A percentile compares a stretch with the other conserved stretches of the same genome.
Evolutionary conservation across 1,140 invertebrate genomes (phyloP).

Genomic region (Mylabris phalerata): DNA sequence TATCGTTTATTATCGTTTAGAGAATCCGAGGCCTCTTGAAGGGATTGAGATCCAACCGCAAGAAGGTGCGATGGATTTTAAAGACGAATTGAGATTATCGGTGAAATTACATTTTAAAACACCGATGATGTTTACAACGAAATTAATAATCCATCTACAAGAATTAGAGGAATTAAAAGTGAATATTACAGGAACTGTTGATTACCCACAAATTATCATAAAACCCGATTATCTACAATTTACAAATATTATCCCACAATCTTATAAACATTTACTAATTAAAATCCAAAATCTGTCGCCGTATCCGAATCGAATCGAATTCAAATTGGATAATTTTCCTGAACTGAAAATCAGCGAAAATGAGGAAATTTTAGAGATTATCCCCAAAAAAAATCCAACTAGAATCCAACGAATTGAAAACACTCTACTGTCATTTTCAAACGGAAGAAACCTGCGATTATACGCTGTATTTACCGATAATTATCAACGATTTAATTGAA

Average conservation of each 20-base stretch:
- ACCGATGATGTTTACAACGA: not conserved
- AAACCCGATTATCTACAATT: slow-evolving; percentile 22
- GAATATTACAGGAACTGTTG: slow-evolving; percentile 17
- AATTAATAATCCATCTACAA: slow-evolving; percentile 11
- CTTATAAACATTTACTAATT: slow-evolving; percentile 8
- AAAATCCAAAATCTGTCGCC: slow-evolving; percentile 12
- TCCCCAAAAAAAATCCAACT: slow-evolving; percentile 6
- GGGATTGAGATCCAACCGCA: slow-evolving; percentile 18
- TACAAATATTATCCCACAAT: slow-evolving; percentile 19
- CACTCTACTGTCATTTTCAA: slow-evolving; percentile 21
- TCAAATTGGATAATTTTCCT: slow-evolving; percentile 15
- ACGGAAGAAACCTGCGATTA: slow-evolving; percentile 22
- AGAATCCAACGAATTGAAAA: slow-evolving; percentile 8
- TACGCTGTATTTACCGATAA: slow-evolving; percentile 22
- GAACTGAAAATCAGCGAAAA: slow-evolving; percentile 16
- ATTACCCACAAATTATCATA: slow-evolving; percentile 12
- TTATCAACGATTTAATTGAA: slow-evolving; percentile 11
- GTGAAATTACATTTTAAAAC: slow-evolving; percentile 10
- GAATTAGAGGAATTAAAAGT: slow-evolving; percentile 13
- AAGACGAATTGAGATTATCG: slow-evolving; percentile 15
- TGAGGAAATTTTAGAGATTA: slow-evolving; percentile 9
- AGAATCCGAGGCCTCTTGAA: slow-evolving; percentile 1
- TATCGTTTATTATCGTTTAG: slow-evolving; percentile 7
- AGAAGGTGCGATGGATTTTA: slow-evolving; percentile 8
- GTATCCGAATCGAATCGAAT: slow-evolving; percentile 5